These are phyloP conservation scores for Microcebus griseorufus DNA, from an alignment of 2,113 vertebrate genomes.

Conservation along the genomic window DNA sequence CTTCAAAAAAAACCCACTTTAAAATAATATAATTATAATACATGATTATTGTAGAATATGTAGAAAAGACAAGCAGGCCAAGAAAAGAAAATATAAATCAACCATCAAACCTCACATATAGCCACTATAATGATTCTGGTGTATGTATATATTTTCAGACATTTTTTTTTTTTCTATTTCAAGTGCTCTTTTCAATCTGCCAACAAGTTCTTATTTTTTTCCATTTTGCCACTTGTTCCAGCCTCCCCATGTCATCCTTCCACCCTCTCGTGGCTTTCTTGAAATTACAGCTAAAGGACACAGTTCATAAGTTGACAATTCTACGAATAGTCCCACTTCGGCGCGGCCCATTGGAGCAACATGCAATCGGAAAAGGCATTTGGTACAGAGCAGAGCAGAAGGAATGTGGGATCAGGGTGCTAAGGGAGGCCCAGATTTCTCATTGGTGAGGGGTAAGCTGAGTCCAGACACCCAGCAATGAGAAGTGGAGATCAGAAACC, in stretches of 20 bases:
- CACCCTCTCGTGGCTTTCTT: not conserved
- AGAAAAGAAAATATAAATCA: not conserved
- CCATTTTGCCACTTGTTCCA: not conserved
- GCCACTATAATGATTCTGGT: not conserved
- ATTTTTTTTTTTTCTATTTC: not conserved
- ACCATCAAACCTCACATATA: not conserved
- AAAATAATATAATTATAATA: not conserved
- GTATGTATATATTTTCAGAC: not conserved
- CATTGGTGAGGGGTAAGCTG: not conserved
- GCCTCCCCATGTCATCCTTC: not conserved
- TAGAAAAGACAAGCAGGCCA: not conserved
- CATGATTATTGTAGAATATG: not conserved
- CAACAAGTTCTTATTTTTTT: not conserved
- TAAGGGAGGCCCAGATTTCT: not conserved
- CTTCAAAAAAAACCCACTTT: not conserved
- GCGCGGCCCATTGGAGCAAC: not conserved
- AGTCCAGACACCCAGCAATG: not conserved
- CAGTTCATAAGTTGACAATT: not conserved
- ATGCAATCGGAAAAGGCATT: not conserved
- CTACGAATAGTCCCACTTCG: not conserved
- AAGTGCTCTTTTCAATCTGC: constrained; percentile 13
- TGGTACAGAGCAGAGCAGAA: not conserved
- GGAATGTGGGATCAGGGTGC: not conserved
- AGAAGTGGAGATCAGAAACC: not conserved
- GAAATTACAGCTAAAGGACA: constrained; percentile 5